These are phyloP conservation scores for Sprattus sprattus DNA, from an alignment of 2,113 vertebrate genomes.

Conservation along the genomic window DNA sequence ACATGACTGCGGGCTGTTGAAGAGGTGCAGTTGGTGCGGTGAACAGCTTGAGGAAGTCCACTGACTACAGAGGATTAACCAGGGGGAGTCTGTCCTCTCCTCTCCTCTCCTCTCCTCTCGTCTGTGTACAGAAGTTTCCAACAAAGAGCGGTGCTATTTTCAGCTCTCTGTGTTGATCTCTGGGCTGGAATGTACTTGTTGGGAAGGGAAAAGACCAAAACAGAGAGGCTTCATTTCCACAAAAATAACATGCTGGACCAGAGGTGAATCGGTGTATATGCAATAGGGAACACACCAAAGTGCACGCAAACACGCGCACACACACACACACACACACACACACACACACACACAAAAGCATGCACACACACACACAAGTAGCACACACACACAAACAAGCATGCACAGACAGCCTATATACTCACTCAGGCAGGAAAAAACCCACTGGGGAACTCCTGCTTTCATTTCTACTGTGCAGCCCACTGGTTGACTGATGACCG, in stretches of 20 bases:
- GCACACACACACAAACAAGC: background rate
- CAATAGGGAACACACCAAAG: no score
- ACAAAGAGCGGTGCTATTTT: conserved; percentile 13
- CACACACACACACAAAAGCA: background rate
- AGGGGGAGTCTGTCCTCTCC: background rate
- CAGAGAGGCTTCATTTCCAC: background rate
- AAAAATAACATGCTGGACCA: background rate
- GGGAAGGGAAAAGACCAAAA: conserved; percentile 10
- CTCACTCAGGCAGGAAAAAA: background rate
- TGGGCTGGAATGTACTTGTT: background rate
- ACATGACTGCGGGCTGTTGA: background rate
- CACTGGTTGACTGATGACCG: background rate
- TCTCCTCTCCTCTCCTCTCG: background rate
- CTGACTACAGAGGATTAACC: background rate
- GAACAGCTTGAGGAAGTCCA: background rate
- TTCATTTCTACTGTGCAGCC: background rate
- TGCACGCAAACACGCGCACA: background rate
- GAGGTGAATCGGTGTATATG: background rate
- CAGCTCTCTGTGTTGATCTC: background rate
- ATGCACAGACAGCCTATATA: background rate
- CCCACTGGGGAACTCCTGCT: background rate
- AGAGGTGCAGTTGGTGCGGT: background rate
- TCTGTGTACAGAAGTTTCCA: background rate
- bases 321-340: background rate
- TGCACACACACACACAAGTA: background rate